Evolutionary conservation across 2,888 invertebrate genomes (phyloP).

Genomic region (Ethmia dodecea): DNA sequence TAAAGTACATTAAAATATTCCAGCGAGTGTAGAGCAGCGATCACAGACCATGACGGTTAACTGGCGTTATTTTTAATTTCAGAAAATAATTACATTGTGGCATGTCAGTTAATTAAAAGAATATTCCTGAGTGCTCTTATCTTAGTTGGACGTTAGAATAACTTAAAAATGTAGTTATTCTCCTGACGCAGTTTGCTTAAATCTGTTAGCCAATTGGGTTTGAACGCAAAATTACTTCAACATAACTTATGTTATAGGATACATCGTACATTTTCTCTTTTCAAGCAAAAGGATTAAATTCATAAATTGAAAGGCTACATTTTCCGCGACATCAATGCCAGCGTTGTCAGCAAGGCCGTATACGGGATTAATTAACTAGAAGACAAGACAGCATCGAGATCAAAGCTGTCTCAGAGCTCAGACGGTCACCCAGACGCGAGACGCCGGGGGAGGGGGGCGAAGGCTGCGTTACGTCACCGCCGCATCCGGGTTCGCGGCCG

Average conservation of each 20-base stretch:
- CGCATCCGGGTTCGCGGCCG: conserved; percentile 75
- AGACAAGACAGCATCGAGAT: conserved; percentile 31
- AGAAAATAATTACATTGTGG: conserved; percentile 59
- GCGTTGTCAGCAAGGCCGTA: conserved; percentile 19
- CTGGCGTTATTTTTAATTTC: conserved; percentile 56
- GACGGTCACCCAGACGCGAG: conserved; percentile 62
- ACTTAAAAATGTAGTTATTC: too few species aligned
- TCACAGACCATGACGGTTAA: conserved; percentile 58
- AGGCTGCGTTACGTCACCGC: conserved; percentile 65
- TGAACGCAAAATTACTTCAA: too few species aligned
- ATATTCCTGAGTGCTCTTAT: conserved; percentile 33
- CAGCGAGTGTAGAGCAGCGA: conserved; percentile 40
- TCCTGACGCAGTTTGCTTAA: too few species aligned
- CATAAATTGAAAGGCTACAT: too few species aligned
- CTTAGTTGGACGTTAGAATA: conserved; percentile 3
- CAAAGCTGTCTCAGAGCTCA: conserved; percentile 47
- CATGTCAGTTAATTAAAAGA: conserved; percentile 56
- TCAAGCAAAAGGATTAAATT: too few species aligned
- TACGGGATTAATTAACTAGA: conserved; percentile 39
- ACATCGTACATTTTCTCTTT: too few species aligned
- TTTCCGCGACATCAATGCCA: too few species aligned
- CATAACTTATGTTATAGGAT: too few species aligned
- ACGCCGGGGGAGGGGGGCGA: conserved; percentile 36
- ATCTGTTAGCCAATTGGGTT: too few species aligned
- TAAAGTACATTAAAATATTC: conserved; percentile 37